Percentiles rank a stretch among this genome's conserved stretches.
These are phyloP conservation scores for Lerema accius DNA, from an alignment of 1,140 invertebrate species.

Conservation along the genomic window DNA sequence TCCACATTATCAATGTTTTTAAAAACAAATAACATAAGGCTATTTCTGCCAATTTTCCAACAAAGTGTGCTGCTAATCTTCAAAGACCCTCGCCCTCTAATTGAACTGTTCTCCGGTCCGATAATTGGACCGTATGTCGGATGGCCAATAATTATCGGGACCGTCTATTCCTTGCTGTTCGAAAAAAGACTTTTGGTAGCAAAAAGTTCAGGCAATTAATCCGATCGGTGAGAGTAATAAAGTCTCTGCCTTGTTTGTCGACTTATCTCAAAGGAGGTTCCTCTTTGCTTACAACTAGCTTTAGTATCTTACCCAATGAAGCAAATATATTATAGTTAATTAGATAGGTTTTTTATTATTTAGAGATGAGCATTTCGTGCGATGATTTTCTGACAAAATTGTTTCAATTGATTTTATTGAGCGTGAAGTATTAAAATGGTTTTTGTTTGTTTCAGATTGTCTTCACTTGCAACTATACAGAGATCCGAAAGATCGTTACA, in stretches of 20 bases:
- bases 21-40: not conserved
- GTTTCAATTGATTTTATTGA: too few species aligned
- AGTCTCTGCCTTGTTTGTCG: constrained; percentile 13
- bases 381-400: too few species aligned
- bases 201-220: constrained; percentile 15
- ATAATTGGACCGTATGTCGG: constrained; percentile 43
- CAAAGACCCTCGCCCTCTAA: constrained; percentile 40
- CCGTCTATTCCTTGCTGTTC: constrained; percentile 15
- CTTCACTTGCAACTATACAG: constrained; percentile 94
- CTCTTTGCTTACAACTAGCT: not conserved
- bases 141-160: constrained; percentile 25
- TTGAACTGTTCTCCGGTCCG: constrained; percentile 40
- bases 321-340: too few species aligned
- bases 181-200: constrained; percentile 27
- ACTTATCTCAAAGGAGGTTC: constrained; percentile 2
- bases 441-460: constrained; percentile 89
- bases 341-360: too few species aligned
- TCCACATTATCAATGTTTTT: too few species aligned
- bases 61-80: constrained; percentile 28
- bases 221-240: constrained; percentile 10
- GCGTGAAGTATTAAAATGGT: constrained; percentile 9
- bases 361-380: too few species aligned
- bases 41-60: not conserved
- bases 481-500: constrained; percentile 94
- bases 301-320: not conserved